These are phyloP conservation scores for Atractosteus spatula DNA, from an alignment of 2,113 vertebrate species.

Conservation along the genomic window DNA sequence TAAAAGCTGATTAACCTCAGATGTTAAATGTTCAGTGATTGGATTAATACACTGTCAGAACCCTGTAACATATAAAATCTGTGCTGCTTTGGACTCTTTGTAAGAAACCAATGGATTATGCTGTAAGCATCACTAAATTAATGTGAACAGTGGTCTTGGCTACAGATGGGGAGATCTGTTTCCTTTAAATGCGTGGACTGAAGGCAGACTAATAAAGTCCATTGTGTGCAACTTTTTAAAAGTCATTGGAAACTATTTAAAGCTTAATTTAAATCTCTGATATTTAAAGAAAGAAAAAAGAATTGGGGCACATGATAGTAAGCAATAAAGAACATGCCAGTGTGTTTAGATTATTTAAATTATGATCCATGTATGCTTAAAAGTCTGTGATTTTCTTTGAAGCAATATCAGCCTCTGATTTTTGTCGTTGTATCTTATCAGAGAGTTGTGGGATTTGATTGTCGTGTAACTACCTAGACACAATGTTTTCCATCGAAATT, in stretches of 20 bases:
- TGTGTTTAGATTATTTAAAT: constrained; percentile 15
- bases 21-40: constrained; percentile 55
- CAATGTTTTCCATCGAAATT: too few species aligned
- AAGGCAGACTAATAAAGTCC: constrained; percentile 31
- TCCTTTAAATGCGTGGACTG: constrained; percentile 38
- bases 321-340: constrained; percentile 44
- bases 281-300: constrained; percentile 35
- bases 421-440: too few species aligned
- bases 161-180: constrained; percentile 58
- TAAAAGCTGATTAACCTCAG: constrained; percentile 69
- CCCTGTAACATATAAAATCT: constrained; percentile 60
- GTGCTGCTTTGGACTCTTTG: constrained; percentile 56
- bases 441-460: too few species aligned
- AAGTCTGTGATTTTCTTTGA: too few species aligned
- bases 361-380: constrained; percentile 49
- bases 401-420: too few species aligned
- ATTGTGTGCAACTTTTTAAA: neutral
- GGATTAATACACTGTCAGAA: constrained; percentile 44
- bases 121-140: constrained; percentile 52
- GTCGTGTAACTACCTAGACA: too few species aligned
- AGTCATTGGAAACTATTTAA: neutral
- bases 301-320: constrained; percentile 41
- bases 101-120: constrained; percentile 65
- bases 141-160: constrained; percentile 54
- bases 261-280: neutral